A percentile compares a stretch with the other conserved stretches of the same genome.
Conservation (phyloP, 2,113 vertebrate species). For the Orycteropus afer region DNA sequence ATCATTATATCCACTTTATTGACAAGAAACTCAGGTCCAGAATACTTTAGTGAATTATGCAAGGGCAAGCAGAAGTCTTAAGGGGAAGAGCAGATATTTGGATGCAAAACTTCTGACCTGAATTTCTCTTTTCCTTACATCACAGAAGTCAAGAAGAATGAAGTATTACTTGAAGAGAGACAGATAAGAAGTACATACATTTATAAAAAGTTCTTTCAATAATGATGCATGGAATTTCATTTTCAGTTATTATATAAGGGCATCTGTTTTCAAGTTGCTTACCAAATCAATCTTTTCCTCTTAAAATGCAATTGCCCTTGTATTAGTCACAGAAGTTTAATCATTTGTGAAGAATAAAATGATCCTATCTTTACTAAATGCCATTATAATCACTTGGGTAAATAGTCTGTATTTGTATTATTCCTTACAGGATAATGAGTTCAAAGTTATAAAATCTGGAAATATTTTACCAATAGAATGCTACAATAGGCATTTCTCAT, state of each 20-base stretch:
- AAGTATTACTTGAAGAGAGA: background rate
- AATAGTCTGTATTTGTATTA: conserved; percentile 78
- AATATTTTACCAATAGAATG: conserved; percentile 85
- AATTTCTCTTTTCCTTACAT: background rate
- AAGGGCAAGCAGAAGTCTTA: background rate
- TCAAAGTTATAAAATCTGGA: conserved; percentile 87
- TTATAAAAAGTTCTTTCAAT: background rate
- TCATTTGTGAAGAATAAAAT: conserved; percentile 78
- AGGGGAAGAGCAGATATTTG: background rate
- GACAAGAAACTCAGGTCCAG: background rate
- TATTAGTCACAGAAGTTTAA: conserved; percentile 75
- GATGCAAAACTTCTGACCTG: background rate
- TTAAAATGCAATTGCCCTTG: conserved; percentile 13
- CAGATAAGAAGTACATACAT: background rate
- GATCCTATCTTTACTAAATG: conserved; percentile 67
- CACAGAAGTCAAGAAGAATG: background rate
- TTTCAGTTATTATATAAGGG: background rate
- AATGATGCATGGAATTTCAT: background rate
- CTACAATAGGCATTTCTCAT: conserved; percentile 72
- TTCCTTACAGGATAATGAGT: conserved; percentile 80
- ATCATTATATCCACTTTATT: background rate
- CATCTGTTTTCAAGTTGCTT: conserved; percentile 27
- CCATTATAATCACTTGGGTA: conserved; percentile 77
- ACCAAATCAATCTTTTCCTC: conserved; percentile 52
- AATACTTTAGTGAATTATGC: background rate